Percentiles rank a stretch among this genome's conserved stretches.
phyloP scores from a whole-genome alignment of 2,888 invertebrate species.

The Cerastis leucographa region DNA sequence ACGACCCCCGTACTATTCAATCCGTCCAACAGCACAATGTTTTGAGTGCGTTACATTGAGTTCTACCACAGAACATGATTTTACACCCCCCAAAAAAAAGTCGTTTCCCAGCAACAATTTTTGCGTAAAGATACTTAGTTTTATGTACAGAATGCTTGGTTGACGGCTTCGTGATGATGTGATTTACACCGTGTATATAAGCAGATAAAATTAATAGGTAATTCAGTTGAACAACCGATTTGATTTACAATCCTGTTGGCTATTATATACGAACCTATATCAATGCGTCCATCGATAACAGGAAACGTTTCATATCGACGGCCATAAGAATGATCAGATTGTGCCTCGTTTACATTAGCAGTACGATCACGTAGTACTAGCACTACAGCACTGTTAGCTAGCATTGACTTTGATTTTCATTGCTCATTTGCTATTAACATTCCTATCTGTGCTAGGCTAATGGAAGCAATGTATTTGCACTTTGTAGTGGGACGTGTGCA shows the following conservation, averaged over 20 bases:
- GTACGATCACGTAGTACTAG: slow-evolving; percentile 49
- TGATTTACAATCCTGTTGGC: slow-evolving; percentile 18
- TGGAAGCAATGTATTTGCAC: slow-evolving; percentile 53
- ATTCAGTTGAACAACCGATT: slow-evolving; percentile 18
- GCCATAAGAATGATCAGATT: slow-evolving; percentile 39
- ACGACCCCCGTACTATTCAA: too few species aligned
- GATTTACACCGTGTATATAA: too few species aligned
- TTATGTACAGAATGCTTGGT: too few species aligned
- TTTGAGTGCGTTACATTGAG: too few species aligned
- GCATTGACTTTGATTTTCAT: slow-evolving; percentile 50
- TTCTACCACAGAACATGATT: too few species aligned
- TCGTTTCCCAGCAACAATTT: too few species aligned
- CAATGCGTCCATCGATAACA: slow-evolving; percentile 51
- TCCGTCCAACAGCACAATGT: too few species aligned
- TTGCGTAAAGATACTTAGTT: too few species aligned
- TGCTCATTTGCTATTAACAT: slow-evolving; percentile 51
- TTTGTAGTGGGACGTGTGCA: slow-evolving; percentile 16
- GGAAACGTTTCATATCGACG: slow-evolving; percentile 47
- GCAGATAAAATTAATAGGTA: not conserved
- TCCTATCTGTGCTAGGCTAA: slow-evolving; percentile 27
- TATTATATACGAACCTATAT: slow-evolving; percentile 5
- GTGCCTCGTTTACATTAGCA: slow-evolving; percentile 36
- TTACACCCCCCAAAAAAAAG: too few species aligned
- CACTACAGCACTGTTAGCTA: slow-evolving; percentile 38
- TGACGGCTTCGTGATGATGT: too few species aligned